phyloP scores from a whole-genome alignment of 2,888 invertebrate genomes.

The Rotaria magnacalcarata region DNA sequence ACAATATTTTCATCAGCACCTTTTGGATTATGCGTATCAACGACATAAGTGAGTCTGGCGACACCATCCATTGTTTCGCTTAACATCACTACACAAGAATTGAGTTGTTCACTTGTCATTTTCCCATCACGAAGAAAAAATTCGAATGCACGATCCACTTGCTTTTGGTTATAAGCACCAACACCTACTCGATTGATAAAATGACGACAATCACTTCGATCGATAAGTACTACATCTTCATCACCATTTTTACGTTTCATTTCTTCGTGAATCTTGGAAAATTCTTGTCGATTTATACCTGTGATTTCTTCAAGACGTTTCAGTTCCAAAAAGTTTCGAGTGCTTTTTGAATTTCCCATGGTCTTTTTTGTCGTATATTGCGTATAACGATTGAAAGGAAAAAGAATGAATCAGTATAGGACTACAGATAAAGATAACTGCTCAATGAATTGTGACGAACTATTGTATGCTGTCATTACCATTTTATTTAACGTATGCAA shows the following conservation, averaged over 20 bases:
- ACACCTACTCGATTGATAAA: neutral
- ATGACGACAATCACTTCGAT: neutral
- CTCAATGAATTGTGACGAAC: neutral
- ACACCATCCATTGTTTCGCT: neutral
- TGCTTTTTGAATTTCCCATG: neutral
- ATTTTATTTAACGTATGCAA: neutral
- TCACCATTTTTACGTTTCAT: neutral
- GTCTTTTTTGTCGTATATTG: neutral
- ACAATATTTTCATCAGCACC: neutral
- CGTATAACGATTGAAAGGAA: neutral
- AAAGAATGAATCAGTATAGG: neutral
- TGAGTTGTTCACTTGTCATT: neutral
- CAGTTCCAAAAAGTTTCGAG: neutral
- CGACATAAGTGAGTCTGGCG: neutral
- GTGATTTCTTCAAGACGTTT: neutral
- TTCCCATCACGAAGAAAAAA: neutral
- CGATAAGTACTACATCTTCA: neutral
- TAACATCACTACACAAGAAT: neutral
- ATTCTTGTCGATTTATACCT: neutral
- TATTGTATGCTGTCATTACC: neutral
- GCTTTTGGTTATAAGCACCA: neutral
- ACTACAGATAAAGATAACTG: neutral
- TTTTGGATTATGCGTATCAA: conserved; percentile 5
- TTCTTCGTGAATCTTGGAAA: neutral
- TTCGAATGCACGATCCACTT: neutral